Evolutionary conservation across 2,797 vertebrate genomes (phyloP), one percentile per base, ranked within the genome.

Genomic region (Periparus ater): DNA sequence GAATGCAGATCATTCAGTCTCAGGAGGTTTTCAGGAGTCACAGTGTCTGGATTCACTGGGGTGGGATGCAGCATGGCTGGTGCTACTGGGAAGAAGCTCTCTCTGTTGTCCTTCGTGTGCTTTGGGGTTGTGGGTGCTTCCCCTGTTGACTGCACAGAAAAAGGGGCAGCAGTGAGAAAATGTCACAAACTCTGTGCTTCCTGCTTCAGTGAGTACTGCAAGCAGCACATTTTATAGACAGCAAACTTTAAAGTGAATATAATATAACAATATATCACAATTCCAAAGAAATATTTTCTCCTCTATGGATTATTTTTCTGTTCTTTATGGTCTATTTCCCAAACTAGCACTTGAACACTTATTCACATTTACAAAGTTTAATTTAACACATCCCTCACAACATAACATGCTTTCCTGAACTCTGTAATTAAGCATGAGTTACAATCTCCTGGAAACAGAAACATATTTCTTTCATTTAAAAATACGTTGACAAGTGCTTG

Each of bases 61-160:
- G 96, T 58, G 36, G 97, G 87, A 60, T 96, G 88, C 63, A 98
- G 97, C 0, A 97, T 97, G 11, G 98, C 96, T 34, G 98, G 93
- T 5, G 97, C 96, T 8, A 97, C 91, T 7, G 99, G 98, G 95
- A 99, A 99, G 97, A 99, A 99, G 96, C 98, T 93, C 95, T 99
- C 99, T 58, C 98, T 97, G 94, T 98, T 98, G 72, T 99, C 99
- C 97, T 99, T 99, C 9, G 96, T 97, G 93, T 98, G 98, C 94
- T 99, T 99, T 36, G 99, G 99, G 19, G 99, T 99, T 81, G 98
- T 98, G 11, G 99, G 99, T 4, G 98, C 95, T 81, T 99, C 99
- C 77, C 97, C 98, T 11, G 98, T 96, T 34, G 97, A 96, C 99
- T 99, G 97, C 38, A 96, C 84, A 61, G 22, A 63, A 91, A 51